Evolutionary conservation across 2,113 vertebrate genomes (phyloP).

Genomic region (Pampusana beccarii): DNA sequence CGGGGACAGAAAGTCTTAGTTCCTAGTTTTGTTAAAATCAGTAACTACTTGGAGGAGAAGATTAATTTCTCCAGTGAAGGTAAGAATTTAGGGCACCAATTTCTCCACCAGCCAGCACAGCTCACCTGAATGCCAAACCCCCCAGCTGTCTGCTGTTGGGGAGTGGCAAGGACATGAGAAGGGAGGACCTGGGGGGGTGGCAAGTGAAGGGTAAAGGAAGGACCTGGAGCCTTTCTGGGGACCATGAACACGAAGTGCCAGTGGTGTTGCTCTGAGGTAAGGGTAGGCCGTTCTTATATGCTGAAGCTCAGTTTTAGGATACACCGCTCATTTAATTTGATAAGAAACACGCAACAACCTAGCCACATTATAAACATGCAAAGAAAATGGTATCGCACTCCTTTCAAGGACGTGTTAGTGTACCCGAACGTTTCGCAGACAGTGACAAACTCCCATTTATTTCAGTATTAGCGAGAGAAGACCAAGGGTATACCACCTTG

Average conservation of each 20-base stretch:
- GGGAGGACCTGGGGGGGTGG: neutral
- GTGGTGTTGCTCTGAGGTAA: neutral
- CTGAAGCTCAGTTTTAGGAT: neutral
- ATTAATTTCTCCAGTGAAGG: neutral
- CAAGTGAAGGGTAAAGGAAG: neutral
- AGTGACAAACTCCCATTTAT: neutral
- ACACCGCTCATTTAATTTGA: neutral
- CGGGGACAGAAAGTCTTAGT: neutral
- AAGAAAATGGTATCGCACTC: neutral
- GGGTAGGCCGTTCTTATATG: neutral
- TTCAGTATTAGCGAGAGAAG: neutral
- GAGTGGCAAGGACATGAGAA: neutral
- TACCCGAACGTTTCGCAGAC: neutral
- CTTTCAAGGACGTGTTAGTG: neutral
- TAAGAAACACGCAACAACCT: neutral
- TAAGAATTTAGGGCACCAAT: neutral
- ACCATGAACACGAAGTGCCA: neutral
- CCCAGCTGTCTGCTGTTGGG: neutral
- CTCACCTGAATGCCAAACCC: neutral
- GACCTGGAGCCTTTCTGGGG: neutral
- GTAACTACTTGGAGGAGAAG: neutral
- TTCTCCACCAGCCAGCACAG: neutral
- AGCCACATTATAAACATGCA: fast-evolving
- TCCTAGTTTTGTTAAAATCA: neutral
- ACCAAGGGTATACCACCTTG: neutral